These are phyloP conservation scores for Dichetophora obliterata DNA, from an alignment of 2,888 invertebrate species.

Conservation along the genomic window DNA sequence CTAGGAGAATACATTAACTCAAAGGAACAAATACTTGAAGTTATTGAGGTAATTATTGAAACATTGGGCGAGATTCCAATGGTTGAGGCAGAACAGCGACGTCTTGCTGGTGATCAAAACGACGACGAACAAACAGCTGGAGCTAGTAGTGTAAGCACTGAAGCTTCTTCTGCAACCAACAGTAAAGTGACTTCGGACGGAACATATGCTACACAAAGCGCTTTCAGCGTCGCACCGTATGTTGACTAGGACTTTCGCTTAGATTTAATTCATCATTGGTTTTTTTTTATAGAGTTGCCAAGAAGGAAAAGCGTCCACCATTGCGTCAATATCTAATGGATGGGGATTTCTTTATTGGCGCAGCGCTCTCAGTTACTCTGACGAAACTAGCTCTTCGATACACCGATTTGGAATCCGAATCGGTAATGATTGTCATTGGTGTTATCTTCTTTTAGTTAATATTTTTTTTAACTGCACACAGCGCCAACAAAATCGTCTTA, in stretches of 20 bases:
- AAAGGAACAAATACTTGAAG: constrained; percentile 81
- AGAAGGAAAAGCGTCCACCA: constrained; percentile 81
- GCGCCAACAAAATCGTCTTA: constrained; percentile 73
- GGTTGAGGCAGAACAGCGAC: constrained; percentile 77
- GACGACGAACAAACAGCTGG: constrained; percentile 68
- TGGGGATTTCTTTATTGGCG: constrained; percentile 96
- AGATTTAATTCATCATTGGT: neutral
- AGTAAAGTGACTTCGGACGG: constrained; percentile 94
- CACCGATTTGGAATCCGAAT: constrained; percentile 69
- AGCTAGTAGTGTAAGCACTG: constrained; percentile 27
- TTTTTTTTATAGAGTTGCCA: constrained; percentile 68
- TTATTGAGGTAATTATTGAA: constrained; percentile 82
- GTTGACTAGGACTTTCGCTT: constrained; percentile 58
- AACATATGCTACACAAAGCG: constrained; percentile 98
- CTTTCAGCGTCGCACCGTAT: constrained; percentile 87
- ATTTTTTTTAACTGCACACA: constrained; percentile 33
- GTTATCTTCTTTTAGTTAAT: neutral
- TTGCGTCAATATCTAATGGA: constrained; percentile 90
- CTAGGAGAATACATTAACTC: constrained; percentile 94
- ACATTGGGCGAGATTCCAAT: constrained; percentile 79
- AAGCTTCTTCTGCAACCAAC: constrained; percentile 49
- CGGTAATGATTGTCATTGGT: constrained; percentile 46
- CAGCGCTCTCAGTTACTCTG: constrained; percentile 90
- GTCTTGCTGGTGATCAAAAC: constrained; percentile 79
- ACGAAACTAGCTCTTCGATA: constrained; percentile 89